Base-by-base conservation (phyloP, 1,140 invertebrate genomes). In the Zaprionus kolodkinae region DNA sequence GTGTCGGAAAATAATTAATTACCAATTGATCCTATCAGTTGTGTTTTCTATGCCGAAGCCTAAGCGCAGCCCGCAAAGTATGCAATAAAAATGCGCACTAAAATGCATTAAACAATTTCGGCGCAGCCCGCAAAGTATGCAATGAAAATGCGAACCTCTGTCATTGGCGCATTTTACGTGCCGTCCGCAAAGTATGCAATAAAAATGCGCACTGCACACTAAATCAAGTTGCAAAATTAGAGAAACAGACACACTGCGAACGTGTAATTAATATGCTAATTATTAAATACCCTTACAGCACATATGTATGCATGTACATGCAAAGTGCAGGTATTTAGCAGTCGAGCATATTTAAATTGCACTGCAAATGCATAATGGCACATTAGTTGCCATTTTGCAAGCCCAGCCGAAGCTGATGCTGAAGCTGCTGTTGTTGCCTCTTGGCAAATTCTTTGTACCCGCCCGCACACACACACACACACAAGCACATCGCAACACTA, bases 401-500 rank as follows among this genome's bases (percentile, higher is more conserved):
- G 40, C 40, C 27, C 27, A 30, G 27, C 27, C 27, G 1, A 1
- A 30, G 27, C 27, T 3, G 1, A 6, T 10, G 7, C 35, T 21
- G 21, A 61, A 30, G 27, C 27, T 30, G 48, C 56, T 68, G 64
- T 54, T 63, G 50, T 70, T 57, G 72, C 59, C 66, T 57, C 36
- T 70, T 63, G 72, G 66, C 72, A 63, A 27, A 45, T 30, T 57
- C 72, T 74, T 70, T 57, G 59, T 70, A 36, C 50, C 43, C 56
- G 33, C 40, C 21, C 17, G 55, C 50, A 68, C 57, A 73, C 40
- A 45, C 38, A 67, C 38, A 55, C 43, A 48, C 60, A 33, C 50
- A 63, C 50, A 59, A 59, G 43, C 64, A 73, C 40, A 71, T 33
- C 25, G 67, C 67, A 71, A 88, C 76, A 81, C 84, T 87, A 87